Percentiles rank a stretch among this genome's conserved stretches.
phyloP scores from a whole-genome alignment of 2,888 invertebrate species.

The Galeopsomyia nigrocyanea region DNA sequence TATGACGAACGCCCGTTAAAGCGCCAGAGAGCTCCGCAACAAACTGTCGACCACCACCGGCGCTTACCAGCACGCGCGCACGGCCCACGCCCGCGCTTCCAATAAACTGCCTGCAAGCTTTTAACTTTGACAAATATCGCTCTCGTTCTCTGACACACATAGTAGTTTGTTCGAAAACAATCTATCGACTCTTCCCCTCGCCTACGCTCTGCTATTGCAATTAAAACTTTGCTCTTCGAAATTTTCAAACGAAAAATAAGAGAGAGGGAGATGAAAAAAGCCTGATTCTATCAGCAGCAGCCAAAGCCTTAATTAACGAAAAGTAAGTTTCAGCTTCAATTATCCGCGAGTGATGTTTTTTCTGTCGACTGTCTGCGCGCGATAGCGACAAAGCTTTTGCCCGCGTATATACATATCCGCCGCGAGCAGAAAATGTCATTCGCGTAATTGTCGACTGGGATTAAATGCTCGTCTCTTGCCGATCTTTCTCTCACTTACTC shows the following conservation, averaged over 20 bases:
- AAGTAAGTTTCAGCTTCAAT: not conserved
- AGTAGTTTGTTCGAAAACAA: no score
- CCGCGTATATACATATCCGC: not conserved
- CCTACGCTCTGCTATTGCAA: no score
- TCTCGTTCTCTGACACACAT: not conserved
- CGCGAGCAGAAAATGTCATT: constrained; percentile 26
- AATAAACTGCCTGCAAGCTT: constrained; percentile 1
- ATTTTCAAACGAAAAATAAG: not conserved
- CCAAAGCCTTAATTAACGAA: no score
- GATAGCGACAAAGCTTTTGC: constrained; percentile 10
- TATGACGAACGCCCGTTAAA: constrained; percentile 32
- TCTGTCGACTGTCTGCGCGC: not conserved
- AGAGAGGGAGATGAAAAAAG: not conserved
- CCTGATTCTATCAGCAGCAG: no score
- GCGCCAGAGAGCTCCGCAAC: constrained; percentile 24
- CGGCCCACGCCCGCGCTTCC: no score
- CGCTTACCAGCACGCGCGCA: no score
- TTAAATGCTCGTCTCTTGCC: not conserved
- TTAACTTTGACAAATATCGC: not conserved
- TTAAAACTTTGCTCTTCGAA: not conserved
- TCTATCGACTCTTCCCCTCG: no score
- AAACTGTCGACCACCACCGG: constrained; percentile 27
- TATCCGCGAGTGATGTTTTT: not conserved
- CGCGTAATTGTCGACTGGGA: constrained; percentile 15
- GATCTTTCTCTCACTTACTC: not conserved